Evolutionary conservation across 2,113 vertebrate species (phyloP).

Genomic region (Mustelus asterias): DNA sequence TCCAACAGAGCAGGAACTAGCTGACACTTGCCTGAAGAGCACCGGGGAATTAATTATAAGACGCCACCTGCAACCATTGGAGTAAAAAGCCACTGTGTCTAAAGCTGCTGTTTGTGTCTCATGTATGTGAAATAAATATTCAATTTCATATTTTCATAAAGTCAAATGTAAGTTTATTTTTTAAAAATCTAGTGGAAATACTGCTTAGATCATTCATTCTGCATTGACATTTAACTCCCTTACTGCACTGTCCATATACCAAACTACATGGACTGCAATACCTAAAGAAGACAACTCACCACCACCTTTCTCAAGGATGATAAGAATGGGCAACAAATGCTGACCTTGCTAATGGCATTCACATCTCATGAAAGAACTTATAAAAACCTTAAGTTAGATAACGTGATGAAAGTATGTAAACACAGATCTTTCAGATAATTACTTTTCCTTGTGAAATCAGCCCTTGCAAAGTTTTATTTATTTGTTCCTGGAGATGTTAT

Average conservation of each 20-base stretch:
- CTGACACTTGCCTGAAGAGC: slow-evolving; percentile 68
- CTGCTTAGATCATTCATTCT: slow-evolving; percentile 29
- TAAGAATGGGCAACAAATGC: no score
- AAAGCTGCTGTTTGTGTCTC: slow-evolving; percentile 39
- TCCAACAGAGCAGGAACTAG: slow-evolving; percentile 77
- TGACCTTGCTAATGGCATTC: no score
- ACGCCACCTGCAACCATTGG: slow-evolving; percentile 54
- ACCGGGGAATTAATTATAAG: slow-evolving; percentile 75
- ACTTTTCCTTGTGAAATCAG: no score
- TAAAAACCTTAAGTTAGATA: no score
- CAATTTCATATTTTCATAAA: background rate
- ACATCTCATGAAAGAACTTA: no score
- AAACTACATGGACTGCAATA: no score
- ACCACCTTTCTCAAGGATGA: no score
- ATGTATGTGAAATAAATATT: slow-evolving; percentile 46
- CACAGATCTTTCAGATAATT: no score
- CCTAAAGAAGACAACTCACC: no score
- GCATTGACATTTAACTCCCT: slow-evolving; percentile 16
- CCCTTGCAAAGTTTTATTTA: no score
- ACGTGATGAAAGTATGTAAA: no score
- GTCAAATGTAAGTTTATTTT: background rate
- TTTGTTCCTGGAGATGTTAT: background rate
- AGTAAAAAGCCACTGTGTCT: slow-evolving; percentile 55
- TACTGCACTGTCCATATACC: background rate
- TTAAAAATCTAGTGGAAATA: background rate